Evolutionary conservation across 2,888 invertebrate genomes (phyloP).

Genomic region (Drosophila differens): DNA sequence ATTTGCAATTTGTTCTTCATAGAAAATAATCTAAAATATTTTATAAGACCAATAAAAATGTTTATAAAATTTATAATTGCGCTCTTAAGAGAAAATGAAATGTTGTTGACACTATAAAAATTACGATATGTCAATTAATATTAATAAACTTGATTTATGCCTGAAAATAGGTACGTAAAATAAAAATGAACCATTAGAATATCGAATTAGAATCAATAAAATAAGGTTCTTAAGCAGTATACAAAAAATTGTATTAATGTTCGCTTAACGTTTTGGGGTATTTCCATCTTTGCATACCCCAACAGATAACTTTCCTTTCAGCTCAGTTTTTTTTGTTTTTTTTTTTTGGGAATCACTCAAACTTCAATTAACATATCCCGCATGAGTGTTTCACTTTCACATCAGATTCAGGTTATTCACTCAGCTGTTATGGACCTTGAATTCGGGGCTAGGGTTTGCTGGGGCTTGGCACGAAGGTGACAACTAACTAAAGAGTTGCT

Average conservation of each 20-base stretch:
- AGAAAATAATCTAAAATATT: not conserved
- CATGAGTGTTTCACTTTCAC: slow-evolving; percentile 62
- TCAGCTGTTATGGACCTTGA: slow-evolving; percentile 3
- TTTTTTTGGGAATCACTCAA: slow-evolving; percentile 26
- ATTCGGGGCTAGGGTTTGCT: not conserved
- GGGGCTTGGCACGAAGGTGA: slow-evolving; percentile 27
- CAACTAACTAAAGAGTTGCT: slow-evolving; percentile 12
- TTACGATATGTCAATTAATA: not conserved
- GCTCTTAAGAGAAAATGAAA: not conserved
- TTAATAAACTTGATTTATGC: not conserved
- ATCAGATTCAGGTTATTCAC: slow-evolving; percentile 55
- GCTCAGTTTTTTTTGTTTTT: slow-evolving; percentile 12
- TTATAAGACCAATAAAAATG: not conserved
- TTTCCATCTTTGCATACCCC: not conserved
- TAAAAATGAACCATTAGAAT: not conserved
- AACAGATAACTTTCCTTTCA: slow-evolving; percentile 13
- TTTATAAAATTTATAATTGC: not conserved
- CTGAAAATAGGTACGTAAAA: not conserved
- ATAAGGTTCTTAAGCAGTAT: not conserved
- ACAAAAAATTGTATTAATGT: not conserved
- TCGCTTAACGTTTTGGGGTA: not conserved
- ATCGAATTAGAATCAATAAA: not conserved
- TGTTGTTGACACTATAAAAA: not conserved
- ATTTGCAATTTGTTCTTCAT: not conserved
- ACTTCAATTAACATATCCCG: slow-evolving; percentile 31